Evolutionary conservation across 1,140 invertebrate species (phyloP).

Genomic region (Aradophagus sp.): DNA sequence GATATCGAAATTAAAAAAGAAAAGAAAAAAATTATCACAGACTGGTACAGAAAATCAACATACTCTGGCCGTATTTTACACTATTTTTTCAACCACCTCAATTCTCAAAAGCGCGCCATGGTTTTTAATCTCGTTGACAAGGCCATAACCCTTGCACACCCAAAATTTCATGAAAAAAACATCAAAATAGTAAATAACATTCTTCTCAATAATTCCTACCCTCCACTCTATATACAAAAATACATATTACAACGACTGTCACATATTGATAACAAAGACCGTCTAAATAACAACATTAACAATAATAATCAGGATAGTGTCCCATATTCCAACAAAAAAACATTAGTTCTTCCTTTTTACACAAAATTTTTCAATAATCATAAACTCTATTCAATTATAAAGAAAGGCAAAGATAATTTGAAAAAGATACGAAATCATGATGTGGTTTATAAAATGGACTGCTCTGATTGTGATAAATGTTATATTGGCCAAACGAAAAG

Average conservation of each 20-base stretch:
- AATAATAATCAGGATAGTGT: too few relatives aligned
- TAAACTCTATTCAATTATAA: constrained; percentile 7
- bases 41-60: constrained; percentile 16
- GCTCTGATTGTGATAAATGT: constrained; percentile 1
- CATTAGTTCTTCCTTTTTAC: background rate
- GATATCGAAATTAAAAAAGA: constrained; percentile 9
- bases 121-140: constrained; percentile 4
- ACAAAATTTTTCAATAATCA: background rate
- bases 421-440: constrained; percentile 4
- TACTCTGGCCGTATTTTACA: constrained; percentile 1
- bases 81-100: constrained; percentile 9
- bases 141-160: constrained; percentile 3
- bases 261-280: too few relatives aligned
- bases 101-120: constrained; percentile 9
- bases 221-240: constrained; percentile 3
- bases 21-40: constrained; percentile 2
- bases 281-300: too few relatives aligned
- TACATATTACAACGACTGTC: constrained; percentile 1
- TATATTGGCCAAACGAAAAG: constrained; percentile 29
- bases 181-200: constrained; percentile 9
- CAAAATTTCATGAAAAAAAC: constrained; percentile 3
- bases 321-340: too few relatives aligned
- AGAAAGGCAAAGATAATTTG: constrained; percentile 11
- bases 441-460: constrained; percentile 13
- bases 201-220: constrained; percentile 3